A percentile compares a stretch with the other conserved stretches of the same genome.
Conservation (phyloP, 1,140 invertebrate genomes). For the Orius laevigatus region DNA sequence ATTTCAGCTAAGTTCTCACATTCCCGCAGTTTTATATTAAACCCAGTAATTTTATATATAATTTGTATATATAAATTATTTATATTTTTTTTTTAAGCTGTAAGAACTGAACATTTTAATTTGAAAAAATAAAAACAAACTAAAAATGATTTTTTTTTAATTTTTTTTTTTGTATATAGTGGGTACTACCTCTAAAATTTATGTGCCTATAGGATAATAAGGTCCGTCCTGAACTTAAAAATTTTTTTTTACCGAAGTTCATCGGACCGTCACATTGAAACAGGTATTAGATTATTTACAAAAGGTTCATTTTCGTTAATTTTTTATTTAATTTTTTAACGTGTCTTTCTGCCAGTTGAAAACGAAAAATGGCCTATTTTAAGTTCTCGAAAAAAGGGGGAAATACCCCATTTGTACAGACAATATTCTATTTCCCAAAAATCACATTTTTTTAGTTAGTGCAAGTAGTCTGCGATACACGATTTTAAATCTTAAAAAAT, state of each 20-base stretch:
- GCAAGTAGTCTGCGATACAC: too few species aligned
- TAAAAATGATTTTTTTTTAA: slow-evolving; percentile 6
- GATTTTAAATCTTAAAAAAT: neutral
- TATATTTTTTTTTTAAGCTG: slow-evolving; percentile 2
- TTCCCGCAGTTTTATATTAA: slow-evolving; percentile 7
- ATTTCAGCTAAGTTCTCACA: too few species aligned
- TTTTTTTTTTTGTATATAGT: slow-evolving; percentile 11
- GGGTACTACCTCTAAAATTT: slow-evolving; percentile 13
- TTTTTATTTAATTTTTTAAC: slow-evolving; percentile 7
- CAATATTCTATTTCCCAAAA: neutral
- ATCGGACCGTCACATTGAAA: slow-evolving; percentile 11
- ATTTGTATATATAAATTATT: slow-evolving; percentile 14
- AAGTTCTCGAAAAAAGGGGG: neutral
- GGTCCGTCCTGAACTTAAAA: slow-evolving; percentile 13
- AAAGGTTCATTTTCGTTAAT: neutral
- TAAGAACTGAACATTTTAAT: slow-evolving; percentile 11
- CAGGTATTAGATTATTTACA: slow-evolving; percentile 12
- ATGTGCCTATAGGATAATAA: slow-evolving; percentile 10
- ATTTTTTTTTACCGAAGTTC: neutral
- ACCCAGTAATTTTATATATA: slow-evolving; percentile 5
- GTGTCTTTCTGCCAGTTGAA: slow-evolving; percentile 12
- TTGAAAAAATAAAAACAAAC: slow-evolving; percentile 5
- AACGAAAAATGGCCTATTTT: slow-evolving; percentile 7
- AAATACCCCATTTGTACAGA: neutral
- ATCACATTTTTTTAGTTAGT: neutral